Evolutionary conservation across 1,140 invertebrate species (phyloP), one percentile per base, ranked within the genome.

Genomic region (Pseudomyrmex concolor): DNA sequence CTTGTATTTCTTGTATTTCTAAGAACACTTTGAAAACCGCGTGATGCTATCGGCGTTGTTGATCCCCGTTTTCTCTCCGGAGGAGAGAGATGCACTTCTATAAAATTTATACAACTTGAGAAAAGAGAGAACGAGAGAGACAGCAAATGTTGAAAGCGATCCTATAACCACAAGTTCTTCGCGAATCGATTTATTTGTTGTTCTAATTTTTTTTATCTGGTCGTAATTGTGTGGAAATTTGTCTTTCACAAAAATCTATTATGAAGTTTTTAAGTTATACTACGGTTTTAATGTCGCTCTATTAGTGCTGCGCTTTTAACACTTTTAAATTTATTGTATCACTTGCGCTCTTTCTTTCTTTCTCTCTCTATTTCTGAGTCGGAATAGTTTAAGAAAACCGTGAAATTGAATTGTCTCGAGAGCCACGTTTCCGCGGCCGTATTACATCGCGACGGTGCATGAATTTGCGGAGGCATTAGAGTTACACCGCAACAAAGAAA

Each of bases 391-490:
- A 80, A 71, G 57, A 70, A 70, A 50, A 80, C n/a, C 66, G 51
- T 80, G 54, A 80, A 80, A 80, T 80, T 60, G 66, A 80, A 80
- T 80, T 80, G 76, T 80, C 76, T 70, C 67, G 66, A 80, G 64
- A 70, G 55, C 66, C 10, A 59, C 55, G 71, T 59, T 85, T 85
- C 59, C 63, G 60, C 62, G 77, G 13, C 34, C 62, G 5, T 51
- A 67, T n/a, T 55, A 19, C 19, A 45, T 48, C 15, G 50, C 57
- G 71, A 43, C 22, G 60, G 60, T 66, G 54, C 77, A 73, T 51
- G 51, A 83, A 85, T 86, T 86, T 67, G 68, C 71, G 25, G 78
- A 68, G 10, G 70, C 59, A 63, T 86, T 86, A 86, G 68, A 86
- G 67, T 76, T 83, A 86, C 84, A 82, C 77, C 76, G 55, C 60